phyloP scores from a whole-genome alignment of 2,888 invertebrate species.

The Sphinx pinastri region DNA sequence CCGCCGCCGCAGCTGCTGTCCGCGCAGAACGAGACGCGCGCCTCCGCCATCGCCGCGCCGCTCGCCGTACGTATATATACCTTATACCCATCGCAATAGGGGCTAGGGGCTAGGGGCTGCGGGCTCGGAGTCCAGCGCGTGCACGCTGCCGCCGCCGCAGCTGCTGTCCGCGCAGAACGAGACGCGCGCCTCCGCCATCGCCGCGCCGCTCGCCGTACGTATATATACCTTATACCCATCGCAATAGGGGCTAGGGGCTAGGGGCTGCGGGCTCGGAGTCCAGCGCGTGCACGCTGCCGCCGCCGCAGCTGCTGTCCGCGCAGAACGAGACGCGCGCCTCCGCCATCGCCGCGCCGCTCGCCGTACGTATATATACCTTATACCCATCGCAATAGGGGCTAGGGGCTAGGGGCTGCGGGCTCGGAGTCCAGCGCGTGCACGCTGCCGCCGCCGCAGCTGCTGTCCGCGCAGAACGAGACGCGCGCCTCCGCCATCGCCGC shows the following conservation, averaged over 20 bases:
- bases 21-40: constrained; percentile 72
- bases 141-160: constrained; percentile 69
- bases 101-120: no score
- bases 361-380: constrained; percentile 41
- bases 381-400: no score
- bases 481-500: constrained; percentile 65
- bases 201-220: constrained; percentile 57
- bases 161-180: constrained; percentile 75
- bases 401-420: no score
- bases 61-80: constrained; percentile 48
- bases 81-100: no score
- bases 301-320: constrained; percentile 74
- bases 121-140: constrained; percentile 69
- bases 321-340: constrained; percentile 73
- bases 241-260: no score
- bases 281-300: constrained; percentile 59
- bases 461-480: constrained; percentile 75
- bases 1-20: constrained; percentile 75
- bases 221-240: background rate
- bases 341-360: constrained; percentile 59
- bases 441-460: constrained; percentile 70
- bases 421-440: constrained; percentile 65
- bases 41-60: constrained; percentile 62
- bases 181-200: constrained; percentile 66
- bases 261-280: constrained; percentile 77